These are phyloP conservation scores for Cyphomyrmex costatus DNA, from an alignment of 1,140 invertebrate species.

Conservation along the genomic window DNA sequence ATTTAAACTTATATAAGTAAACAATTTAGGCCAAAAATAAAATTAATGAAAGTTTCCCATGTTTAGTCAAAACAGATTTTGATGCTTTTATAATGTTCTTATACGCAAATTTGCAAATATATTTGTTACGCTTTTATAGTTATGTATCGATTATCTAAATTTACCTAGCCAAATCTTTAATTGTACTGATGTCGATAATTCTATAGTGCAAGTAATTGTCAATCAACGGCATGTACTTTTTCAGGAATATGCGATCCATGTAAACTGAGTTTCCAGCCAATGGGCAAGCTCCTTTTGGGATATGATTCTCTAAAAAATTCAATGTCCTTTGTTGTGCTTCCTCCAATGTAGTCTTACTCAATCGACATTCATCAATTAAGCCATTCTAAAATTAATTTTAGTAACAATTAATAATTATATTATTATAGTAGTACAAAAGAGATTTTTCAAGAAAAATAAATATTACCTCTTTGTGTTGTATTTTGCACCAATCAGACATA, in stretches of 20 bases:
- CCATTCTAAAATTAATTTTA: slow-evolving; percentile 89
- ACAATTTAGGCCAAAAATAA: too few relatives aligned
- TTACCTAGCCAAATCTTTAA: slow-evolving; percentile 93
- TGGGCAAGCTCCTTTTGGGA: slow-evolving; percentile 89
- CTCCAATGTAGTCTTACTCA: slow-evolving; percentile 89
- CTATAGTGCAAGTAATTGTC: slow-evolving; percentile 96
- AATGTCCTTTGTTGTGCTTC: slow-evolving; percentile 91
- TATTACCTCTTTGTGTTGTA: slow-evolving; percentile 91
- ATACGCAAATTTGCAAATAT: too few relatives aligned
- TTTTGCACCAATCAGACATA: slow-evolving; percentile 95
- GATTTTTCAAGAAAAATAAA: neutral
- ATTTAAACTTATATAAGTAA: slow-evolving; percentile 74
- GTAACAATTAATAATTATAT: neutral
- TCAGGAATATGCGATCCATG: slow-evolving; percentile 93
- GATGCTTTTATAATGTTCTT: too few relatives aligned
- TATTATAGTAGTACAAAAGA: neutral
- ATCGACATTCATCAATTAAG: slow-evolving; percentile 90
- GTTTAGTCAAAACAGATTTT: too few relatives aligned
- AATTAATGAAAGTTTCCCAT: too few relatives aligned
- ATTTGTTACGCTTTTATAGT: too few relatives aligned
- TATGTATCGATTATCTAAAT: neutral
- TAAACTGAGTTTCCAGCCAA: slow-evolving; percentile 97
- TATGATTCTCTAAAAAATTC: slow-evolving; percentile 91
- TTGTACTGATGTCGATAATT: slow-evolving; percentile 96
- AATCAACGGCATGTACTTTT: slow-evolving; percentile 92